Evolutionary conservation across 35 echinoderm and acorn worm genomes (phyloP).

Genomic region (Amphiura filiformis): DNA sequence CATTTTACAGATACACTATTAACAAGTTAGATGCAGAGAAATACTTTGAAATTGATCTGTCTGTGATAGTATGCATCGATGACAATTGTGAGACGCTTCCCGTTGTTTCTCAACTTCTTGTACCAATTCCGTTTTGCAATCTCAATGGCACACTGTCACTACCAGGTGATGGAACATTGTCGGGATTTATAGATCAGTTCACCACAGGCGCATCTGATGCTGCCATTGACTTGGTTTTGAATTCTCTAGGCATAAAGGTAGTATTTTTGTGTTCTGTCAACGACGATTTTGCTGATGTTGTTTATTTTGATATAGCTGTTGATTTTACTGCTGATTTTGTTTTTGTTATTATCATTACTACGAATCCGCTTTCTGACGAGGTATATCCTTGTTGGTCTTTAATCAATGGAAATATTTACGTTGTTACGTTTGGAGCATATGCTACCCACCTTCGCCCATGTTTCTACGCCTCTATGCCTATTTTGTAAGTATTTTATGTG

Average conservation of each 20-base stretch:
- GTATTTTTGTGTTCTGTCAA: no score
- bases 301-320: no score
- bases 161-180: slow-evolving; percentile 1
- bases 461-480: no score
- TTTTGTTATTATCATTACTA: no score
- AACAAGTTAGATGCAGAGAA: slow-evolving; percentile 5
- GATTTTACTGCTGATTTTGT: no score
- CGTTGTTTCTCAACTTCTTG: not conserved
- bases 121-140: slow-evolving; percentile 19
- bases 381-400: no score
- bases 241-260: slow-evolving; percentile 16
- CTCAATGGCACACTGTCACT: not conserved
- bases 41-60: slow-evolving; percentile 3
- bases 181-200: not conserved
- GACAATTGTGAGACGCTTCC: not conserved
- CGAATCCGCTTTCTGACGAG: no score
- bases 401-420: no score
- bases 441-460: no score
- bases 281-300: no score
- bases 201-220: not conserved
- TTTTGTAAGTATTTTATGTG: no score
- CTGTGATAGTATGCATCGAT: slow-evolving; percentile 16
- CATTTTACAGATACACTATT: slow-evolving; percentile 2
- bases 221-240: slow-evolving; percentile 19
- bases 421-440: no score